Evolutionary conservation across 2,113 vertebrate species (phyloP).

Genomic region (Vulpes vulpes): DNA sequence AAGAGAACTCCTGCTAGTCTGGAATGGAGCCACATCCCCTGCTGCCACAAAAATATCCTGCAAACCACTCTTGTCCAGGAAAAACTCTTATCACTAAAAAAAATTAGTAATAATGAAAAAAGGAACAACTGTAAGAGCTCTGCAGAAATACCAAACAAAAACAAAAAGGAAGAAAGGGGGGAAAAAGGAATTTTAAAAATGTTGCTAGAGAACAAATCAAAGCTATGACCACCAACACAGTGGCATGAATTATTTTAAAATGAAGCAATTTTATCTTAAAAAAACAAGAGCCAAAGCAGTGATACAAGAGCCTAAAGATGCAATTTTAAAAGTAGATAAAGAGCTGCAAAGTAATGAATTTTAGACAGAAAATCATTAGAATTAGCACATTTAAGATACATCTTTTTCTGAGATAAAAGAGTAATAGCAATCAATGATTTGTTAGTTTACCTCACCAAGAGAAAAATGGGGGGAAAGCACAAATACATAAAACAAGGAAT

Average conservation of each 20-base stretch:
- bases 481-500: neutral
- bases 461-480: neutral
- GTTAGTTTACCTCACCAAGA: neutral
- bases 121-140: neutral
- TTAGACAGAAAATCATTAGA: neutral
- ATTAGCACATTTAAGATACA: neutral
- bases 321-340: neutral
- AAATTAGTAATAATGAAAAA: neutral
- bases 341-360: slow-evolving; percentile 8
- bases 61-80: neutral
- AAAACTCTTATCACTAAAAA: slow-evolving; percentile 1
- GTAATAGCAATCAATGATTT: neutral
- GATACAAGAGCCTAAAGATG: neutral
- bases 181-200: neutral
- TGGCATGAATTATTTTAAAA: neutral
- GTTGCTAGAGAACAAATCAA: neutral
- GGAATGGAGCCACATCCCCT: neutral
- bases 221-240: neutral
- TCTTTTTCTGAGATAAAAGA: neutral
- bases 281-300: neutral
- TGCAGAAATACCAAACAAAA: neutral
- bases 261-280: neutral
- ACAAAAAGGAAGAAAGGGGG: neutral
- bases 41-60: neutral
- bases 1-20: neutral